phyloP scores from a whole-genome alignment of 2,113 vertebrate species.

The Macrotus californicus region DNA sequence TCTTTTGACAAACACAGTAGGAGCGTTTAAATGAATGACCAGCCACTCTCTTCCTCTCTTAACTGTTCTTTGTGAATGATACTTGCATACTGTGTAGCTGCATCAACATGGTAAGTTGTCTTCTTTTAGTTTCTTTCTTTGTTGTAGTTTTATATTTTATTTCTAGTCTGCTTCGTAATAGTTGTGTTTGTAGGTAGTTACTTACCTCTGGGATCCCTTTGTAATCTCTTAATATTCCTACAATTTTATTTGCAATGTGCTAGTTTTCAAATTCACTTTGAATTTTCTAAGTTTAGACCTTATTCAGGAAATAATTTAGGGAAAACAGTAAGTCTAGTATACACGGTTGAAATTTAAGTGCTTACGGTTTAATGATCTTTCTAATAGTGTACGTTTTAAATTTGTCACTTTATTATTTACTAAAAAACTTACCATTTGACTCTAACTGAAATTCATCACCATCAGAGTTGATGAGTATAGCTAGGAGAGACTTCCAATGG shows the following conservation, averaged over 20 bases:
- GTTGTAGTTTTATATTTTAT: conserved; percentile 1
- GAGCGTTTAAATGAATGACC: not conserved
- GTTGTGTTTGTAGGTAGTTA: not conserved
- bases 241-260: not conserved
- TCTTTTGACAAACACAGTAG: not conserved
- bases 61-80: not conserved
- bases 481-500: not conserved
- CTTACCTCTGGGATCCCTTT: not conserved
- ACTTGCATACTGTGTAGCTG: not conserved
- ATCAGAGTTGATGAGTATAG: not conserved
- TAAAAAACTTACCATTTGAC: not conserved
- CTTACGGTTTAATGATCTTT: not conserved
- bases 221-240: not conserved
- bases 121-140: conserved; percentile 25
- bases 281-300: conserved; percentile 21
- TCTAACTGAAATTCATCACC: not conserved
- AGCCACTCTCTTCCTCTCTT: not conserved
- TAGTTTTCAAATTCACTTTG: not conserved
- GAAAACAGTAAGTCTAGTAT: not conserved
- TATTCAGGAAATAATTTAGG: conserved; percentile 17
- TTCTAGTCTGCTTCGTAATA: not conserved
- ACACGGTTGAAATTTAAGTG: not conserved
- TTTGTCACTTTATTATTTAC: conserved; percentile 19
- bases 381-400: not conserved
- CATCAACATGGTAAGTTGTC: not conserved